Conservation (phyloP, 2,888 invertebrate species). For the Scelioninae gen. 2 region DNA sequence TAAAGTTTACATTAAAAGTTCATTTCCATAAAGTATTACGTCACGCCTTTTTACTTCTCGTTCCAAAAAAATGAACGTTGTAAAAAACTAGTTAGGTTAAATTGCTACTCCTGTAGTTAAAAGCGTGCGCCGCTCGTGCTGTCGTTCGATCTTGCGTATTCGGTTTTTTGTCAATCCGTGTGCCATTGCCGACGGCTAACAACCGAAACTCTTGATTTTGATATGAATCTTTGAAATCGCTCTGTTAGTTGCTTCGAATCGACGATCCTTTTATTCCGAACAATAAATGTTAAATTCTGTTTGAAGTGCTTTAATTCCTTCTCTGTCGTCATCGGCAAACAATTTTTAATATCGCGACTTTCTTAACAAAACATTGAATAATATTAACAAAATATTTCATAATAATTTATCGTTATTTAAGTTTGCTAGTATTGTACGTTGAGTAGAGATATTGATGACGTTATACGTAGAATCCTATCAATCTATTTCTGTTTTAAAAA, state of each 20-base stretch:
- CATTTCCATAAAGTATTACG: too few species aligned
- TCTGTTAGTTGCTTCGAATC: neutral
- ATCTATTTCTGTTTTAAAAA: constrained; percentile 14
- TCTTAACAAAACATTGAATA: too few species aligned
- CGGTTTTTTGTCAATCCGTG: too few species aligned
- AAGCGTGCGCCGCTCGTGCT: too few species aligned
- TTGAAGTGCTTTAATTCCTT: constrained; percentile 13
- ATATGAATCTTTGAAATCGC: neutral
- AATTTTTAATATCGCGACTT: constrained; percentile 26
- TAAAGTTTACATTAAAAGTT: too few species aligned
- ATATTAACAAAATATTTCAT: too few species aligned
- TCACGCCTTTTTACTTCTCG: too few species aligned
- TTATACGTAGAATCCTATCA: constrained; percentile 8
- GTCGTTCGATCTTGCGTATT: too few species aligned
- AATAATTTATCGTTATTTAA: too few species aligned
- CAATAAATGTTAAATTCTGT: constrained; percentile 13
- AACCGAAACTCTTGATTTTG: neutral
- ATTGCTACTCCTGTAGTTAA: too few species aligned
- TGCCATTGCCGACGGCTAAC: neutral
- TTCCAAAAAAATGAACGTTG: too few species aligned
- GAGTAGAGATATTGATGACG: constrained; percentile 9
- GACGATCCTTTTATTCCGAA: neutral
- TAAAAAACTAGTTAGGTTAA: too few species aligned
- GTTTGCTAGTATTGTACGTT: constrained; percentile 1
- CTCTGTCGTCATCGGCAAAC: neutral